A percentile compares a stretch with the other conserved stretches of the same genome.
These are phyloP conservation scores for Cephus nigrinus DNA, from an alignment of 2,888 invertebrate genomes.

Conservation along the genomic window DNA sequence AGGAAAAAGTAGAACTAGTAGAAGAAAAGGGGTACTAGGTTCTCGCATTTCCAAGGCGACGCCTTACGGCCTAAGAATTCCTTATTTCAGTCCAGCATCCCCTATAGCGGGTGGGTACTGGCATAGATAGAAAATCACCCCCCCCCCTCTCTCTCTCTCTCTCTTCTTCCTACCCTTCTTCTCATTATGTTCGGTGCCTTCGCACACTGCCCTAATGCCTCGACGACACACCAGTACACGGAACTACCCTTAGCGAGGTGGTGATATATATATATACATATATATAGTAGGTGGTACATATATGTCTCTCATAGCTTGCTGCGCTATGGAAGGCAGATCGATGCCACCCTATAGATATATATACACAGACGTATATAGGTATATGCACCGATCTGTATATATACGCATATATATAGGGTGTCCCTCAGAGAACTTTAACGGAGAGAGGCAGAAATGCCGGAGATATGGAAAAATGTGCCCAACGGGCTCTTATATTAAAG, in stretches of 20 bases:
- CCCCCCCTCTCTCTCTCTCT: not conserved
- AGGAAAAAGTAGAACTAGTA: conserved; percentile 15
- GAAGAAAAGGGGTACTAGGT: conserved; percentile 17
- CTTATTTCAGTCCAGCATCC: conserved; percentile 25
- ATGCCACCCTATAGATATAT: conserved; percentile 19
- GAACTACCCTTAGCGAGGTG: not conserved
- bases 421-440: conserved; percentile 20
- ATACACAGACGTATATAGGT: not conserved
- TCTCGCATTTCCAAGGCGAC: conserved; percentile 26
- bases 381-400: conserved; percentile 8
- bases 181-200: not conserved
- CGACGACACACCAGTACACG: not conserved
- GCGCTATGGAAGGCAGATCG: conserved; percentile 24
- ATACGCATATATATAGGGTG: not conserved
- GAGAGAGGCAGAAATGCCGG: conserved; percentile 27
- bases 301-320: conserved; percentile 18
- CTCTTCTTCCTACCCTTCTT: not conserved
- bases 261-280: not conserved
- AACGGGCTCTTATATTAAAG: conserved; percentile 10
- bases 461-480: conserved; percentile 22
- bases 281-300: not conserved
- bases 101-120: conserved; percentile 6
- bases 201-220: not conserved
- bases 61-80: conserved; percentile 29
- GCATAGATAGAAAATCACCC: conserved; percentile 5